These are phyloP conservation scores for Microtus montanus DNA, from an alignment of 2,113 vertebrate genomes.

Conservation along the genomic window DNA sequence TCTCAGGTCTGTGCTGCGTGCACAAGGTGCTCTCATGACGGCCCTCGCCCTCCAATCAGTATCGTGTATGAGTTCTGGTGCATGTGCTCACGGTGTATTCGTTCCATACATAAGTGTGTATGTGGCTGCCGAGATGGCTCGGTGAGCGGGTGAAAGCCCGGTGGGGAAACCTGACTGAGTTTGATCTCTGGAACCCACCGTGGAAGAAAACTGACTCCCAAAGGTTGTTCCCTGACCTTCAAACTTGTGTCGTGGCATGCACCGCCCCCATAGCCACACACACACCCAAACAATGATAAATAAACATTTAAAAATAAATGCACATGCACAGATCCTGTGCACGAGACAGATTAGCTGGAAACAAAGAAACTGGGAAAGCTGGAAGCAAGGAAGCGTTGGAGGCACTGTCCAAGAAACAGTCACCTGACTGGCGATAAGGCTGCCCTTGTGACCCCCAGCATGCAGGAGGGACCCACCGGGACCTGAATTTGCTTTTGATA, in stretches of 20 bases:
- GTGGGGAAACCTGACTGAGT: background rate
- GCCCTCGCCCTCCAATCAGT: background rate
- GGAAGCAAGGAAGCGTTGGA: background rate
- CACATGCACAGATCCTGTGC: background rate
- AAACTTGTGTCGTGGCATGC: no score
- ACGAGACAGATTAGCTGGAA: background rate
- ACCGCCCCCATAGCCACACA: background rate
- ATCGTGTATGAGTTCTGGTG: background rate
- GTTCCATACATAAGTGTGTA: background rate
- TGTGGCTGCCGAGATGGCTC: background rate
- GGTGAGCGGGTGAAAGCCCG: background rate
- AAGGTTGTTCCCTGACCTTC: background rate
- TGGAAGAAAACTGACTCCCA: background rate
- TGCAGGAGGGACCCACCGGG: background rate
- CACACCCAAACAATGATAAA: background rate
- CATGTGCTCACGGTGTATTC: background rate
- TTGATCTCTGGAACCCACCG: background rate
- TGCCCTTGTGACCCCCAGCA: background rate
- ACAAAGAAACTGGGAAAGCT: conserved; percentile 9
- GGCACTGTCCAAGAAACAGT: background rate
- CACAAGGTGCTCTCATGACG: background rate
- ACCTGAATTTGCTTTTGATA: background rate
- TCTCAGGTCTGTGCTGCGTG: background rate
- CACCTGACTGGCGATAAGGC: background rate
- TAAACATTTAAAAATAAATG: background rate